Base-by-base conservation (phyloP, 1,140 invertebrate genomes). In the Tetraneura akinire region DNA sequence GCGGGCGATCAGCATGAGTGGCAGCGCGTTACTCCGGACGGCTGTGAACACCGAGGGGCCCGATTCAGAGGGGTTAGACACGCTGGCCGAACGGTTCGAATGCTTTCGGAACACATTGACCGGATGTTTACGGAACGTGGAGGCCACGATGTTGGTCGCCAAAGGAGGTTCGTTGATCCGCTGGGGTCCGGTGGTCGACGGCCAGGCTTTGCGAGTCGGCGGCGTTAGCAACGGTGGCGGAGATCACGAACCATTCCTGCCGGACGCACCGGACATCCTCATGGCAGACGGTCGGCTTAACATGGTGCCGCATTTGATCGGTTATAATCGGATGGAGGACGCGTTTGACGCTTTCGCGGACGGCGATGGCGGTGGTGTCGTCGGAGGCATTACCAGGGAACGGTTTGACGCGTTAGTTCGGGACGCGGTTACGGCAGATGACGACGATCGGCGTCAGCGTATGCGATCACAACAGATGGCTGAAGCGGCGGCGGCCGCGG, bases 311-410 rank as follows among this genome's bases (percentile, higher is more conserved):
- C 82, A 93, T 13, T 85, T 94, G 68, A 89, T 89, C 6, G 93
- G 92, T 1, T 93, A 89, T 80, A 93, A 92, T 0, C 90, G 92
- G 82, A 93, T 93, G 89, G 92, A 94, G 84, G 91, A 93, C 82
- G 90, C 89, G 23, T 84, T 93, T 9, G 85, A 85, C 13, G 86
- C 85, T 23, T 88, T 88, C 32, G 70, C 53, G 29, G 26, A 21
- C 88, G 32, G 18, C n/a, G 73, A 62, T 51, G 29, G 26, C n/a
- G 73, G 68, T 51, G 29, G 26, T 88, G 85, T 23, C 13, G 16
- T 88, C 82, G 85, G 85, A 83, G 84, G 89, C 9, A 85, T 89
- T 80, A 86, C 85, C 82, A 84, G 86, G 81, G 82, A 88, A 53
- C 88, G 90, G 81, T 78, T 78, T 21, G 74, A 78, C 37, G 11